Conservation (phyloP, 2,888 invertebrate genomes). For the Lamellibrachia satsuma region DNA sequence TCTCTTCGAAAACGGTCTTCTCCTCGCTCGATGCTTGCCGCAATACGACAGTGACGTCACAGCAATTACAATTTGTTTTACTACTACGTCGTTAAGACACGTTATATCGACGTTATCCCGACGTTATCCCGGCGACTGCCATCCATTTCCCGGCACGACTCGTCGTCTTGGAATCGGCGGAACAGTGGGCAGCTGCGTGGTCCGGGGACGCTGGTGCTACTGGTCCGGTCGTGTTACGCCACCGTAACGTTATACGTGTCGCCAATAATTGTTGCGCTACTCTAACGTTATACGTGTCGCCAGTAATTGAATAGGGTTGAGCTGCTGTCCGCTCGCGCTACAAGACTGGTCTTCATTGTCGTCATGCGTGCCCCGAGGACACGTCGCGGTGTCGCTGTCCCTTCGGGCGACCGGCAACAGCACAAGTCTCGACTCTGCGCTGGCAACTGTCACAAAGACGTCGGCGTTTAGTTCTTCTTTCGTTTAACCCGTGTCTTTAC, state of each 20-base stretch:
- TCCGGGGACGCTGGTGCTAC: not conserved
- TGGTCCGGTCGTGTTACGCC: not conserved
- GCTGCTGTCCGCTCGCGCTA: not conserved
- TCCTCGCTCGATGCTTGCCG: not conserved
- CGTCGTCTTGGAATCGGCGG: not conserved
- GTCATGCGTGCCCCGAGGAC: not conserved
- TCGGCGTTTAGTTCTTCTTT: not conserved
- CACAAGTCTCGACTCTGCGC: not conserved
- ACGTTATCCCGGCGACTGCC: not conserved
- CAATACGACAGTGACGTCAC: not conserved
- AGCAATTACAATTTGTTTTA: not conserved
- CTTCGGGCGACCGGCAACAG: not conserved
- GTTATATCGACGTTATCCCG: not conserved
- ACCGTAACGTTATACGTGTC: not conserved
- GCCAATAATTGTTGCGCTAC: constrained; percentile 2
- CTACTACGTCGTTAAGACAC: not conserved
- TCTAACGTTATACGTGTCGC: constrained; percentile 2
- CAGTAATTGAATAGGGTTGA: not conserved
- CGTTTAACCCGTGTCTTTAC: not conserved
- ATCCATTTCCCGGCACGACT: not conserved
- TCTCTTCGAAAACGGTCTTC: not conserved
- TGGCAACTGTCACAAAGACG: not conserved
- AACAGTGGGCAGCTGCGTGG: not conserved
- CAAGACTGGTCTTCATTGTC: not conserved
- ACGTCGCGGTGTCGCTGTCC: not conserved